Base-by-base conservation (phyloP, 2,113 vertebrate species). In the Ascaphus truei region DNA sequence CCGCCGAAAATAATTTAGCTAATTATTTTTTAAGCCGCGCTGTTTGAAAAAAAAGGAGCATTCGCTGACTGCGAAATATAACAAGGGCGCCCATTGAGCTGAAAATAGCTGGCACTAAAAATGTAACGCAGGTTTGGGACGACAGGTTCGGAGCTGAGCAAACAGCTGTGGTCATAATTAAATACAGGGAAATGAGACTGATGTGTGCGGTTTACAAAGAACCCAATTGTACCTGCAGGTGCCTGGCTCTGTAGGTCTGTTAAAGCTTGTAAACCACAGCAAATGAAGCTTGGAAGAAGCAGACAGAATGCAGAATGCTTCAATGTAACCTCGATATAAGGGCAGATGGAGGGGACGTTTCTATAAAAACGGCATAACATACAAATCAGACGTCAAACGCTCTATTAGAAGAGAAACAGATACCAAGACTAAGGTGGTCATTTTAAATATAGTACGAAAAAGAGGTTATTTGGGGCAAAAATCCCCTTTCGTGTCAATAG, bases 81-180 rank as follows among this genome's bases (percentile, higher is more conserved):
- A 71, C 67, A 71, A 71, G 57, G 45, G 25, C 27, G 39, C 29
- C 56, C 59, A 71, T 61, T 71, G 67, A 71, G 60, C 37, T 45
- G 6, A 39, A 39, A 30, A 27, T n/a, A 4, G 47, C 47, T 52
- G 25, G 34, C 37, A 22, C 16, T 29, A 26, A 39, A 71, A 61
- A 60, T 37, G 12, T 12, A 52, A 71, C 61, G 67, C 57, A 61
- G 61, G 61, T 71, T 48, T 29, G 29, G 20, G 52, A 9, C 15
- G 56, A 52, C 67, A 52, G 67, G 56, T 61, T 50, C 61, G 59
- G 48, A 61, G 57, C 18, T n/a, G 56, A 48, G 53, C 67, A 71
- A 60, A 61, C 67, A 71, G 45, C 67, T 61, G 67, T 50, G 26
- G 31, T 48, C 57, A 34, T 52, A 30, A 57, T 57, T 34, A 57